phyloP scores from a whole-genome alignment of 2,888 invertebrate species.

The Disparrhopalites patrizii region DNA sequence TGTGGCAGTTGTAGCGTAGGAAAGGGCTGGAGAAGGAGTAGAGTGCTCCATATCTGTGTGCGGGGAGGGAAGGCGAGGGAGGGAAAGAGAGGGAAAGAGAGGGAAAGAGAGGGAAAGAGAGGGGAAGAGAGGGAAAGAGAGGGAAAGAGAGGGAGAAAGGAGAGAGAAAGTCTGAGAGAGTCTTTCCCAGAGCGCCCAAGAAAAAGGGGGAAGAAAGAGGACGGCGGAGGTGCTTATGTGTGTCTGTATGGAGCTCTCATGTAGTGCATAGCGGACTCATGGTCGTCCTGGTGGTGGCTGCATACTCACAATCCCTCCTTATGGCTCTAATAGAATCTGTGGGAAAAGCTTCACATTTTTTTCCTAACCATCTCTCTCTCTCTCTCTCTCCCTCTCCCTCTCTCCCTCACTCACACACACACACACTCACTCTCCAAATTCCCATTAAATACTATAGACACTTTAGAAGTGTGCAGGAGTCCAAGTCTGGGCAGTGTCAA shows the following conservation, averaged over 20 bases:
- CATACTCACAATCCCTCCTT: not conserved
- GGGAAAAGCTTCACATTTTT: not conserved
- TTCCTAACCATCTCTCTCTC: constrained; percentile 1
- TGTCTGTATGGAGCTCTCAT: too few relatives aligned
- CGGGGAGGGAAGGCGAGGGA: not conserved
- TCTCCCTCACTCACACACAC: not conserved
- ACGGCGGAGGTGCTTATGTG: not conserved
- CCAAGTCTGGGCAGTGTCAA: constrained; percentile 11
- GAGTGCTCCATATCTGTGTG: not conserved
- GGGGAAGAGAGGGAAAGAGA: not conserved
- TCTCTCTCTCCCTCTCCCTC: not conserved
- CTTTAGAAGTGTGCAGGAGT: not conserved
- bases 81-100: not conserved
- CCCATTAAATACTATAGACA: constrained; percentile 7
- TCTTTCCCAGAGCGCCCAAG: not conserved
- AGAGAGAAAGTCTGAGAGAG: not conserved
- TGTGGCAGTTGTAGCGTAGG: too few relatives aligned
- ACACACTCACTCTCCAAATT: not conserved
- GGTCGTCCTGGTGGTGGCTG: not conserved
- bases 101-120: not conserved
- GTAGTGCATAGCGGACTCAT: too few relatives aligned
- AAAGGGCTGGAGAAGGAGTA: not conserved
- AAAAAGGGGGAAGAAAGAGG: not conserved
- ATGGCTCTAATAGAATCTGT: not conserved
- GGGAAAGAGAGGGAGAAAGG: too few relatives aligned